Evolutionary conservation across 2,888 invertebrate species (phyloP).

Genomic region (Trimorus sp.): DNA sequence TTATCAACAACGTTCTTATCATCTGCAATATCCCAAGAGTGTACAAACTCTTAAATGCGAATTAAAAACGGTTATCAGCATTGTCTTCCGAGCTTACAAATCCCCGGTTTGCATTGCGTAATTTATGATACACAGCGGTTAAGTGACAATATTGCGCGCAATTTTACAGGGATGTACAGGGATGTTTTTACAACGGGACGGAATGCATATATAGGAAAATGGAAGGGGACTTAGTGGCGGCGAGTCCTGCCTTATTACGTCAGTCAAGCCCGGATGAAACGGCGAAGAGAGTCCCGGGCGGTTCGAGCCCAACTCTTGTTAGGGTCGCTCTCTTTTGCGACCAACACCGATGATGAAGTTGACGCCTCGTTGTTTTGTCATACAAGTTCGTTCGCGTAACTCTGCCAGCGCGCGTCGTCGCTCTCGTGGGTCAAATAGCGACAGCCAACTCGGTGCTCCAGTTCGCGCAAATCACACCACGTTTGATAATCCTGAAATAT

Average conservation of each 20-base stretch:
- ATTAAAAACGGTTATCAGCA: too few relatives aligned
- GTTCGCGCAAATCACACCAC: slow-evolving; percentile 95
- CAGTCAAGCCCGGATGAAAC: slow-evolving; percentile 79
- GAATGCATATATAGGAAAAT: slow-evolving; percentile 53
- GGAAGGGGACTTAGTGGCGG: slow-evolving; percentile 11
- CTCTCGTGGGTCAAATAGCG: slow-evolving; percentile 96
- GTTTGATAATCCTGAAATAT: slow-evolving; percentile 91
- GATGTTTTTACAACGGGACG: background rate
- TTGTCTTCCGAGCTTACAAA: too few relatives aligned
- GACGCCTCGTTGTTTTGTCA: slow-evolving; percentile 76
- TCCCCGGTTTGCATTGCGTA: too few relatives aligned
- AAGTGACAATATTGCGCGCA: too few relatives aligned
- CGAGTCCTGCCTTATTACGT: slow-evolving; percentile 30
- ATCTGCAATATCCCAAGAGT: too few relatives aligned
- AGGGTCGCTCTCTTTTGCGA: slow-evolving; percentile 72
- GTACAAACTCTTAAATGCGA: too few relatives aligned
- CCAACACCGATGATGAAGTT: slow-evolving; percentile 67
- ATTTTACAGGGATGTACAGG: too few relatives aligned
- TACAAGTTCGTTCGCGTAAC: slow-evolving; percentile 78
- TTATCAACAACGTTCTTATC: too few relatives aligned
- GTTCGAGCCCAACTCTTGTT: slow-evolving; percentile 82
- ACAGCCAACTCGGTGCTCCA: slow-evolving; percentile 89
- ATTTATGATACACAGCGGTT: too few relatives aligned
- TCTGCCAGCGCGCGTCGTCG: slow-evolving; percentile 95
- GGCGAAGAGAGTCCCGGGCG: slow-evolving; percentile 78